Percentiles rank a stretch among this genome's conserved stretches.
Conservation (phyloP, 1,140 invertebrate species). For the Drosophila parabipectinata region DNA sequence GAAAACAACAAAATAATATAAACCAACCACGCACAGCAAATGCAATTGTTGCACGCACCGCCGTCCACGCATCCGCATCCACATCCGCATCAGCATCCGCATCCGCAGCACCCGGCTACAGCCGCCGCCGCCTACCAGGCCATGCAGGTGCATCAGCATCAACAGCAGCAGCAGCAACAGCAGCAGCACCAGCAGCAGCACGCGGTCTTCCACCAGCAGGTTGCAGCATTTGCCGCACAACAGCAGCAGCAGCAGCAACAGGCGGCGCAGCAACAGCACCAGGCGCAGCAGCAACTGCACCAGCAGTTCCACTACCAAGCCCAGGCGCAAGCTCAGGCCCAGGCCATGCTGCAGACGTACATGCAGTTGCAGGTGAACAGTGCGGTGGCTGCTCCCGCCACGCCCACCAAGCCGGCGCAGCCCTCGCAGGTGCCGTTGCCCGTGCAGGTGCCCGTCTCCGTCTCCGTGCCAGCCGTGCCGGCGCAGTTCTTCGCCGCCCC, state of each 20-base stretch:
- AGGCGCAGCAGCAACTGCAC: constrained; percentile 53
- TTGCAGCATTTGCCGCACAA: constrained; percentile 54
- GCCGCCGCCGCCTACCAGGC: constrained; percentile 60
- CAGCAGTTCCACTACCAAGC: constrained; percentile 75
- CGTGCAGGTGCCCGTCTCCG: constrained; percentile 29
- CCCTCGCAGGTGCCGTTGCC: constrained; percentile 24
- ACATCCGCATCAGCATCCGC: constrained; percentile 54
- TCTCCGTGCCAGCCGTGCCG: constrained; percentile 20
- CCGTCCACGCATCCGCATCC: constrained; percentile 76
- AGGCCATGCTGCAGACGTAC: constrained; percentile 80
- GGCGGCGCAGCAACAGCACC: constrained; percentile 39
- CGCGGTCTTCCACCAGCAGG: constrained; percentile 56
- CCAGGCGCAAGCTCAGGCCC: constrained; percentile 54
- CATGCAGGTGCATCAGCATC: constrained; percentile 69
- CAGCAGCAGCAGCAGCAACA: constrained; percentile 51
- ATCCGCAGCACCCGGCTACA: constrained; percentile 64
- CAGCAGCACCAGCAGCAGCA: constrained; percentile 60
- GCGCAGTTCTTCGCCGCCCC: constrained; percentile 71
- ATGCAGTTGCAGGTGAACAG: constrained; percentile 82
- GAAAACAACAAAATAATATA: constrained; percentile 65
- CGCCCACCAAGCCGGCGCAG: constrained; percentile 65
- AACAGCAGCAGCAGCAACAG: constrained; percentile 64
- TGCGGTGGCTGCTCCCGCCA: constrained; percentile 60
- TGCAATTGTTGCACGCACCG: constrained; percentile 83
- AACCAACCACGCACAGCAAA: constrained; percentile 83